Evolutionary conservation across 2,797 vertebrate genomes (phyloP).

Genomic region (Hapalemur alaotrensis): DNA sequence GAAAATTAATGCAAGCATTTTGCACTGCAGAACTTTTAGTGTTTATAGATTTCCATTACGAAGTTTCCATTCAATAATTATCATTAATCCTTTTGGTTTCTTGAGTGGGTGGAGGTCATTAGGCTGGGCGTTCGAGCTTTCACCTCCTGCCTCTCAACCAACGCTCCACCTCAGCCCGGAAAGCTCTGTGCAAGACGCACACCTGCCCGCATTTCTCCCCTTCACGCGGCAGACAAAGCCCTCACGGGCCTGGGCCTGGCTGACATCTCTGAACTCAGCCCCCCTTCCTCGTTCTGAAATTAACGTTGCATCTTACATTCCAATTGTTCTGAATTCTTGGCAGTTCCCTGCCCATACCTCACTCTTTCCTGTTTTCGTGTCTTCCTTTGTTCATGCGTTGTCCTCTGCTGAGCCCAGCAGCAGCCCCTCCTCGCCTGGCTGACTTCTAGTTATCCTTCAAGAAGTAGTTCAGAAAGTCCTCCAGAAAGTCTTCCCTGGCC

Average conservation of each 20-base stretch:
- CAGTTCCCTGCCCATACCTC: not conserved
- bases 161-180: not conserved
- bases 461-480: not conserved
- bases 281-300: not conserved
- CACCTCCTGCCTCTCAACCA: not conserved
- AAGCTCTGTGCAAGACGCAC: not conserved
- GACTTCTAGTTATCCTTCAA: conserved; percentile 34
- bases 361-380: not conserved
- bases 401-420: not conserved
- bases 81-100: not conserved
- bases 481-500: not conserved
- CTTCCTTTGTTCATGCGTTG: not conserved
- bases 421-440: not conserved
- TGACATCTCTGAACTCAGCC: not conserved
- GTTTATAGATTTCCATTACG: not conserved
- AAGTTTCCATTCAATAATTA: not conserved
- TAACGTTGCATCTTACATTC: not conserved
- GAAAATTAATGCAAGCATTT: not conserved
- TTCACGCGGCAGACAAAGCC: not conserved
- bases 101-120: not conserved
- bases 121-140: not conserved
- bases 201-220: fast-evolving
- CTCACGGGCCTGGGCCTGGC: not conserved
- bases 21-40: not conserved
- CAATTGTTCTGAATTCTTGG: not conserved